Evolutionary conservation across 1,140 invertebrate species (phyloP), one percentile per base, ranked within the genome.

Genomic region (Magallana gigas): DNA sequence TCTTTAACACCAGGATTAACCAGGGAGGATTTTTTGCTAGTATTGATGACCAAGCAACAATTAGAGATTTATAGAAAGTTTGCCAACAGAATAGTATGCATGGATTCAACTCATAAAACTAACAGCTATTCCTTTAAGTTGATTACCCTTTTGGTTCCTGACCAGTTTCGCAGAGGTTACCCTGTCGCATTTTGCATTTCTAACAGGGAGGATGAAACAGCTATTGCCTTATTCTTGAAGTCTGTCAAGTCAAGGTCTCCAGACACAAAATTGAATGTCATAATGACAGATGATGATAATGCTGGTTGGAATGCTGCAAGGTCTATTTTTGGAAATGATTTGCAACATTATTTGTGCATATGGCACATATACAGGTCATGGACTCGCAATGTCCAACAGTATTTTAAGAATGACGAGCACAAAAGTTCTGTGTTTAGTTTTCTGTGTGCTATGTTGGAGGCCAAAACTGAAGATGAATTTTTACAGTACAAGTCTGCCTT

Each of bases 161-260:
- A 86, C 82, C 57, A 86, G 56, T 86, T 62, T 82, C 71, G 56
- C 9, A 86, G 62, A 57, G 85, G 85, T 82, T 86, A 86, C 29
- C 85, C 85, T 56, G 76, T 86, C 6, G 85, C 85, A 76, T 76
- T 85, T 80, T 86, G 85, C 57, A 86, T 86, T 62, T 86, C 85
- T 18, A 86, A 82, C n/a, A 86, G 60, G 48, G 80, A 86, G 60
- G 57, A 86, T 83, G 64, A 36, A 36, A 60, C 56, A 82, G 76
- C 59, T 23, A 48, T 81, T 16, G 16, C 57, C 16, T 36, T 86
- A 4, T 62, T 86, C 12, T 60, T 86, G 16, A 80, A 76, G 59
- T 58, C 85, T 57, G 85, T 83, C 12, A 86, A 82, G 23, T 23
- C 57, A n/a, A 76, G 48, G n/a, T 86, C 58, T 59, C 85, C 85